Evolutionary conservation across 2,888 invertebrate species (phyloP), one percentile per base, ranked within the genome.

Genomic region (Dryadula phaetusa): DNA sequence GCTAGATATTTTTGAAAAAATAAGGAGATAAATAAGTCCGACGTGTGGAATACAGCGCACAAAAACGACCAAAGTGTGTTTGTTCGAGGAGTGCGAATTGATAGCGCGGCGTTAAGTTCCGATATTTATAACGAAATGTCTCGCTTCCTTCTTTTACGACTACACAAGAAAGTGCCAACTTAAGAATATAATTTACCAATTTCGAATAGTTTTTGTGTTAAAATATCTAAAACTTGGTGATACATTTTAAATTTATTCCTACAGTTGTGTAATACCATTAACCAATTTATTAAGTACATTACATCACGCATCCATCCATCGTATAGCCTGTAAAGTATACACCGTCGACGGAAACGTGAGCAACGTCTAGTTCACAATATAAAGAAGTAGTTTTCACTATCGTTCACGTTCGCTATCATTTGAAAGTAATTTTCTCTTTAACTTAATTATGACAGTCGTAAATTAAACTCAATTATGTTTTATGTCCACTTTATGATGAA

Each of bases 391-490:
- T 60, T 66, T 66, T 62, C 66, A 62, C 56, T 40, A 62, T 66
- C 66, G 18, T 66, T 66, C 28, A 56, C 56, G 54, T 62, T 69
- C 68, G 46, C 54, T 56, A 62, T 56, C 62, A 18, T 69, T 65
- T 61, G 54, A 68, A 65, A 65, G 65, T 54, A 47, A 69, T 54
- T 69, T 69, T 65, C 65, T 42, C 65, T 65, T 54, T 16, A 61
- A 56, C 22, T 60, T 68, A 68, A 68, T 64, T 68, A 62, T 25
- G 46, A 47, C 62, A 37, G 46, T 62, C 44, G 60, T 60, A 56
- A 66, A 56, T 46, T 56, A 25, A 44, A 60, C 5, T 32, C 22
- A 44, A 28, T 28, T 20, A 60, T 40, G 10, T 40, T 56, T 56
- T n/a, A 16, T 40, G n/a, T 14, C 5, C 37, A 56, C 40, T 40